A percentile compares a stretch with the other conserved stretches of the same genome.
Evolutionary conservation across 2,113 vertebrate genomes (phyloP).

Genomic region (Dicrurus megarhynchus): DNA sequence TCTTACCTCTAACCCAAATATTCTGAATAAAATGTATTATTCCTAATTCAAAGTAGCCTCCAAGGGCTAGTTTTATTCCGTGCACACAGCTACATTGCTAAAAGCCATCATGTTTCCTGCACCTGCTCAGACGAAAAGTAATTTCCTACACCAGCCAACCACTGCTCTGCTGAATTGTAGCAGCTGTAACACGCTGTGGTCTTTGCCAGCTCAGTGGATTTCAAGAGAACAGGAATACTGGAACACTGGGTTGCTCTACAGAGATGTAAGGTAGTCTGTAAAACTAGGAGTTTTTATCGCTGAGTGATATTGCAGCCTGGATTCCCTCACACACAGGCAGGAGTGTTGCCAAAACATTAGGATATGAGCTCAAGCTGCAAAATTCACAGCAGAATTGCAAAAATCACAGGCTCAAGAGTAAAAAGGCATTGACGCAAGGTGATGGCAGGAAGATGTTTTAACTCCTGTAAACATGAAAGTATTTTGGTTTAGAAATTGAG

Average conservation of each 20-base stretch:
- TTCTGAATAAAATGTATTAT: not conserved
- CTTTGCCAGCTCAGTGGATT: not conserved
- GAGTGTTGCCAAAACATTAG: conserved; percentile 8
- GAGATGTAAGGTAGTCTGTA: not conserved
- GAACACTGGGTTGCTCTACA: not conserved
- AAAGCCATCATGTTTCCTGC: not conserved
- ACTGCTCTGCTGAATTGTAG: not conserved
- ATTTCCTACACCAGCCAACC: not conserved
- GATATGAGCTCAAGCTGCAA: conserved; percentile 17
- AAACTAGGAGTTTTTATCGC: not conserved
- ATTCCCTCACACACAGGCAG: not conserved
- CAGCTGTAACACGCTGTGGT: not conserved
- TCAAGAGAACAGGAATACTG: not conserved
- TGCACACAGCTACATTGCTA: not conserved
- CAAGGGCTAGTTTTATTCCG: not conserved
- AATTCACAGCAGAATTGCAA: not conserved
- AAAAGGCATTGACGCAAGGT: not conserved
- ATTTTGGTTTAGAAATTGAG: not conserved
- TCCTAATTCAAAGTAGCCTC: not conserved
- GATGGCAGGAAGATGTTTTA: not conserved
- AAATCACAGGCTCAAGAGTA: not conserved
- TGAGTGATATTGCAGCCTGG: not conserved
- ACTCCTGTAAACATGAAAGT: not conserved
- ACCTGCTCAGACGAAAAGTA: not conserved
- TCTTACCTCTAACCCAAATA: not conserved